These are phyloP conservation scores for Ptychoptera albimana DNA, from an alignment of 2,888 invertebrate genomes.

Conservation along the genomic window DNA sequence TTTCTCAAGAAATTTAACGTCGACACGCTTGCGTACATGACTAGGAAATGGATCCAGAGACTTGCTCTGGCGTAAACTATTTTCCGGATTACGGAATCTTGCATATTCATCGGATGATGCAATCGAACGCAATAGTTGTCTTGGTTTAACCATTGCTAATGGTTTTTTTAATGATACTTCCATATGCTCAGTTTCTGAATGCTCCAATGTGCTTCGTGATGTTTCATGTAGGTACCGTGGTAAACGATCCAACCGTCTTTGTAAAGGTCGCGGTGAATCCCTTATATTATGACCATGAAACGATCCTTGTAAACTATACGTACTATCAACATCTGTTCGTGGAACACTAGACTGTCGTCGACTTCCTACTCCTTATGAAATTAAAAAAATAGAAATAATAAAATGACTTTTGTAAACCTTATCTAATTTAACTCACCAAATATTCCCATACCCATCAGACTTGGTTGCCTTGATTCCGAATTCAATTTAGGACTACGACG, in stretches of 20 bases:
- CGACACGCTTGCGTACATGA: slow-evolving; percentile 21
- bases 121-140: slow-evolving; percentile 37
- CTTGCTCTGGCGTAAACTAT: slow-evolving; percentile 38
- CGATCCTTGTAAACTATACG: slow-evolving; percentile 37
- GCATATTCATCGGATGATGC: slow-evolving; percentile 17
- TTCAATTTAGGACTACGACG: slow-evolving; percentile 62
- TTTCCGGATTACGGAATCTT: slow-evolving; percentile 9
- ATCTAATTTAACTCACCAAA: slow-evolving; percentile 16
- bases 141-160: slow-evolving; percentile 28
- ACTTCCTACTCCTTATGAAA: slow-evolving; percentile 31
- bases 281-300: slow-evolving; percentile 17
- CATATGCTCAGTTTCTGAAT: slow-evolving; percentile 25
- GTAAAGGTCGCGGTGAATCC: slow-evolving; percentile 26
- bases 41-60: slow-evolving; percentile 48
- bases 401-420: not conserved
- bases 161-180: slow-evolving; percentile 17
- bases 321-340: slow-evolving; percentile 38
- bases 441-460: slow-evolving; percentile 46
- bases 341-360: slow-evolving; percentile 51
- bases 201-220: slow-evolving; percentile 27
- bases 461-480: slow-evolving; percentile 62
- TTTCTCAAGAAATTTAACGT: slow-evolving; percentile 22
- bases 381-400: not conserved
- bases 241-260: slow-evolving; percentile 31
- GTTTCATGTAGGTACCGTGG: slow-evolving; percentile 36